Percentiles rank a stretch among this genome's conserved stretches.
Evolutionary conservation across 2,113 vertebrate species (phyloP).

Genomic region (Solea solea): DNA sequence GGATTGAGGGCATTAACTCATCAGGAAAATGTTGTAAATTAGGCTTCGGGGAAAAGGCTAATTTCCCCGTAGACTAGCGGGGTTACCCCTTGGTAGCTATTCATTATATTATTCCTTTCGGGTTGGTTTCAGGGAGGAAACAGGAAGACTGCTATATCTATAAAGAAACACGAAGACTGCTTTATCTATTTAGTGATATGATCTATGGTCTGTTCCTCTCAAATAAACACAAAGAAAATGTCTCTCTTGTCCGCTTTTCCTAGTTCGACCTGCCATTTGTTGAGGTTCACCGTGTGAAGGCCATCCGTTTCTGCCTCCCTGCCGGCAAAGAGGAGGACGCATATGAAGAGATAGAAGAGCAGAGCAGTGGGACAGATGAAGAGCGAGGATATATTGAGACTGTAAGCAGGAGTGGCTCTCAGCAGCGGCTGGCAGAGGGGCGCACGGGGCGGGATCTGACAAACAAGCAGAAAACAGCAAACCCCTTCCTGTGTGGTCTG

Average conservation of each 20-base stretch:
- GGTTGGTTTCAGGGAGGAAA: no score
- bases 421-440: constrained; percentile 56
- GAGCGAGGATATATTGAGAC: constrained; percentile 25
- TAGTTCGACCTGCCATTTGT: constrained; percentile 88
- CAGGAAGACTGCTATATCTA: no score
- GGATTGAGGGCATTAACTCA: no score
- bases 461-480: constrained; percentile 23
- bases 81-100: no score
- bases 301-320: constrained; percentile 75
- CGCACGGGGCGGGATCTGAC: constrained; percentile 5
- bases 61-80: no score
- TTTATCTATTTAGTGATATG: no score
- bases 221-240: no score
- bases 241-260: not conserved
- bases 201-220: not conserved
- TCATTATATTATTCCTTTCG: no score
- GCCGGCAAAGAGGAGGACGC: constrained; percentile 48
- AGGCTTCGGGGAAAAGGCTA: no score
- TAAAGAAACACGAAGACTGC: no score
- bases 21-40: no score
- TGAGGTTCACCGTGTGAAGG: constrained; percentile 85
- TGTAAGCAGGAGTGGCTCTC: constrained; percentile 56
- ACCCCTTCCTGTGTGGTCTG: constrained; percentile 63
- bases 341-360: constrained; percentile 27
- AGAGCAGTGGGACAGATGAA: constrained; percentile 1